Evolutionary conservation across 1,140 invertebrate genomes (phyloP), one percentile per base, ranked within the genome.

Genomic region (Lethrus apterus): DNA sequence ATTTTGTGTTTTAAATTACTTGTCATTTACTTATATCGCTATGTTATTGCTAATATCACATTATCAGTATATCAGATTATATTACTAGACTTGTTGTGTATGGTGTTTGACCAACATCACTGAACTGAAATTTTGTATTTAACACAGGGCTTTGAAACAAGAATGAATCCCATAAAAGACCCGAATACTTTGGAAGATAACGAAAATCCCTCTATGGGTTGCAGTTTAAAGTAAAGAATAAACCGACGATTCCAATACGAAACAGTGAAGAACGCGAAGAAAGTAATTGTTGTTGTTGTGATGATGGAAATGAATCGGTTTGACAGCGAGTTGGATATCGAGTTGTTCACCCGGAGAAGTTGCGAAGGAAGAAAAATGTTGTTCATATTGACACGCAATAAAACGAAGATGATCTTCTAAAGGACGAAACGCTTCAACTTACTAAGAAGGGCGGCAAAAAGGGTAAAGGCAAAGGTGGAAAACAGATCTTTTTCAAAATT

Each of bases 191-290:
- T 75, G 32, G 55, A 58, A 2, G 63, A 65, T 7, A 70, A 70
- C 36, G 73, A 76, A 59, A 70, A 74, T 58, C 73, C 74, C 0
- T 76, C 74, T 48, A 72, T 76, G 13, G 70, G 74, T 18, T 75
- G 55, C 57, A 74, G 32, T 76, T 76, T 49, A 74, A 72, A 58
- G 75, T 75, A 15, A 75, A 74, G 46, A 71, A 73, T 10, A 60
- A 60, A 36, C n/a, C 8, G 4, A n/a, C n/a, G n/a, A n/a, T n/a
- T n/a, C n/a, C n/a, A n/a, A n/a, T n/a, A n/a, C n/a, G n/a, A n/a
- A n/a, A n/a, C 11, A 52, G 50, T 21, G 59, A 59, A 20, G 51
- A 52, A 15, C 20, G 43, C n/a, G 51, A 55, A 13, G 36, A 33
- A 2, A 11, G 8, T n/a, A 8, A 26, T 26, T 32, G 33, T 14